Percentiles rank a stretch among this genome's conserved stretches.
Conservation (phyloP, 2,113 vertebrate species). For the Nibea coibor region DNA sequence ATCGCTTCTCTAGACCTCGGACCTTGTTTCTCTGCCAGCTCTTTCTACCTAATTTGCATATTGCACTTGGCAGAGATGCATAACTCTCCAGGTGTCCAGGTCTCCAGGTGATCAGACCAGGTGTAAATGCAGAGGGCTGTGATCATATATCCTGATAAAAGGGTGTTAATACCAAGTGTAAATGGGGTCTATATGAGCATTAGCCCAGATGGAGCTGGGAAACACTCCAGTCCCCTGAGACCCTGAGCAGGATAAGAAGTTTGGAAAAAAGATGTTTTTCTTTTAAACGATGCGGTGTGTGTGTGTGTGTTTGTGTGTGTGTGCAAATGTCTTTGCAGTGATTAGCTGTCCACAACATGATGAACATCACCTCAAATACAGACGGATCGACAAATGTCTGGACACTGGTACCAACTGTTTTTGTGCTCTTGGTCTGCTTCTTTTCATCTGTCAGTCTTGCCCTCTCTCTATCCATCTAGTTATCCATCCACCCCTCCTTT, state of each 20-base stretch:
- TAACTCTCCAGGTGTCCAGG: background rate
- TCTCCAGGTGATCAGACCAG: background rate
- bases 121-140: background rate
- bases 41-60: background rate
- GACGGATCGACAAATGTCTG: constrained; percentile 19
- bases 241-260: background rate
- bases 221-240: background rate
- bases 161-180: background rate
- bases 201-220: too few relatives aligned
- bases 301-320: constrained; percentile 1
- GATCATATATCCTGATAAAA: background rate
- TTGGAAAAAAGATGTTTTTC: background rate
- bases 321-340: constrained; percentile 9
- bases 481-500: constrained; percentile 16
- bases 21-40: background rate
- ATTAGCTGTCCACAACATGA: background rate
- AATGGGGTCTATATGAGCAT: background rate
- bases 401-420: constrained; percentile 13
- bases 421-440: constrained; percentile 1
- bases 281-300: background rate
- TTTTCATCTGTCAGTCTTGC: constrained; percentile 25
- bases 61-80: background rate
- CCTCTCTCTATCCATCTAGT: background rate
- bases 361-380: background rate
- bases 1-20: background rate